These are phyloP conservation scores for Brachionus calyciflorus DNA, from an alignment of 1,140 invertebrate genomes.

Conservation along the genomic window DNA sequence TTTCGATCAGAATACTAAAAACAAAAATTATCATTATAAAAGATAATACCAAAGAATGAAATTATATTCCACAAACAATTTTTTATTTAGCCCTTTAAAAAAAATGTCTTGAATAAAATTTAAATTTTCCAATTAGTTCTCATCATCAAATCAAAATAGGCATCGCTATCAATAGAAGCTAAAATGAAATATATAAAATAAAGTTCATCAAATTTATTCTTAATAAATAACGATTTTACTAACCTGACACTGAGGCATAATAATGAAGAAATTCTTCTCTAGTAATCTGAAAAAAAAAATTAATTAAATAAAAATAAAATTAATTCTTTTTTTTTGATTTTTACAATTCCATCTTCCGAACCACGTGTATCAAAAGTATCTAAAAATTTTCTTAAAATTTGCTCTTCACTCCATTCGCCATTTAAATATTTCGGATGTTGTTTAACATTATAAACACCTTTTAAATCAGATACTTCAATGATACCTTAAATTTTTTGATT, in stretches of 20 bases:
- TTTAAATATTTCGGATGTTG: slow-evolving; percentile 77
- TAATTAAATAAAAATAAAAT: neutral
- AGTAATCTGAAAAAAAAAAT: slow-evolving; percentile 50
- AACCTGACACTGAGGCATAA: slow-evolving; percentile 53
- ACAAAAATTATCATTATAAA: too few species aligned
- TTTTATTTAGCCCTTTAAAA: too few species aligned
- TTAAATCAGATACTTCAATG: too few species aligned
- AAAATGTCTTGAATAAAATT: too few species aligned
- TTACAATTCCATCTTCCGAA: slow-evolving; percentile 77
- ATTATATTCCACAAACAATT: too few species aligned
- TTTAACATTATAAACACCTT: slow-evolving; percentile 77
- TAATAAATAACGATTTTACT: too few species aligned
- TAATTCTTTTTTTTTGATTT: too few species aligned
- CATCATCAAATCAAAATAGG: slow-evolving; percentile 60
- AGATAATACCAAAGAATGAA: too few species aligned
- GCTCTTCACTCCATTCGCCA: slow-evolving; percentile 82
- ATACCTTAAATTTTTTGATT: too few species aligned
- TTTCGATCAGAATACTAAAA: too few species aligned
- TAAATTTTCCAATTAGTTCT: slow-evolving; percentile 55
- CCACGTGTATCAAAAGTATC: slow-evolving; percentile 77
- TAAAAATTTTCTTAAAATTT: slow-evolving; percentile 78
- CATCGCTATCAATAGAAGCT: slow-evolving; percentile 56
- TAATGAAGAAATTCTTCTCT: slow-evolving; percentile 56
- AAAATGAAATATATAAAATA: too few species aligned
- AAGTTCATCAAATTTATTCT: too few species aligned